Conservation (phyloP, 2,888 invertebrate species). For the Laothoe populi region DNA sequence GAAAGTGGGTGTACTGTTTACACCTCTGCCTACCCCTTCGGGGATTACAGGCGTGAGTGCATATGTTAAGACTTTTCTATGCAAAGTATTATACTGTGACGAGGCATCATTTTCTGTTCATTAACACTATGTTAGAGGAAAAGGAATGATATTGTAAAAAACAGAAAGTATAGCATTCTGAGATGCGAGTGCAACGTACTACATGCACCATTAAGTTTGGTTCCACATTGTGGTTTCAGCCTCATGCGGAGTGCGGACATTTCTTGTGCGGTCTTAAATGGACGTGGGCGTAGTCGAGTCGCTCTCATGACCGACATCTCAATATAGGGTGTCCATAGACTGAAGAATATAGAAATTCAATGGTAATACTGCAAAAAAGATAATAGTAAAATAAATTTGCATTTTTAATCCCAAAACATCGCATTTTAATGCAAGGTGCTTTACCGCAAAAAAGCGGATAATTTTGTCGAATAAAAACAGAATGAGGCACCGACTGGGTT, state of each 20-base stretch:
- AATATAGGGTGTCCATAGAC: neutral
- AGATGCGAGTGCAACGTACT: slow-evolving; percentile 67
- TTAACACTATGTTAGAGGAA: neutral
- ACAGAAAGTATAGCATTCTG: slow-evolving; percentile 59
- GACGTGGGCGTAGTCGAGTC: neutral
- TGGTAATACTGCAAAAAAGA: neutral
- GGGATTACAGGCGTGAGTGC: too few relatives aligned
- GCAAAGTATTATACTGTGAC: slow-evolving; percentile 15
- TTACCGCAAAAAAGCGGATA: neutral
- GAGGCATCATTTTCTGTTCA: slow-evolving; percentile 12
- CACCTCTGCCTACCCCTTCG: too few relatives aligned
- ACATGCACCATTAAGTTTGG: slow-evolving; percentile 76
- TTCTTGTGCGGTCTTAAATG: neutral
- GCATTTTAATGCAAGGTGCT: neutral
- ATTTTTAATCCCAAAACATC: too few relatives aligned
- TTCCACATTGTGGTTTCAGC: slow-evolving; percentile 57
- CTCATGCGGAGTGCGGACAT: slow-evolving; percentile 10
- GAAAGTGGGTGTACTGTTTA: too few relatives aligned
- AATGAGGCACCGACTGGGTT: too few relatives aligned
- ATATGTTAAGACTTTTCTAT: too few relatives aligned
- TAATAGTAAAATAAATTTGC: too few relatives aligned
- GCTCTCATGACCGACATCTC: slow-evolving; percentile 2
- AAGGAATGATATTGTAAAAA: slow-evolving; percentile 29
- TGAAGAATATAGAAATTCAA: neutral
- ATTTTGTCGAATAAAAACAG: neutral